phyloP scores from a whole-genome alignment of 2,113 vertebrate genomes.

The Acrocephalus arundinaceus region DNA sequence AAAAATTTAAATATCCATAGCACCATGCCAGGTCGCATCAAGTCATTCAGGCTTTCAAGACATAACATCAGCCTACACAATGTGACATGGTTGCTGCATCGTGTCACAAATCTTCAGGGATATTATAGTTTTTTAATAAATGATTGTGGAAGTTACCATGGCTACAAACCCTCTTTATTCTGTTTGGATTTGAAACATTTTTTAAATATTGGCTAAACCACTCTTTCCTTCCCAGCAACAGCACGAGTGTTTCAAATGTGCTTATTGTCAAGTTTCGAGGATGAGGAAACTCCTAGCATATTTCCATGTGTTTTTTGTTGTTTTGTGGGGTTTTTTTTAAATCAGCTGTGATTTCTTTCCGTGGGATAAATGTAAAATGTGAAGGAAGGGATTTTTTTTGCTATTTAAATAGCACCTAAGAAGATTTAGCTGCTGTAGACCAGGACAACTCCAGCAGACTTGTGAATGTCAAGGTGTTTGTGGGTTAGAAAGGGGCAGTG shows the following conservation, averaged over 20 bases:
- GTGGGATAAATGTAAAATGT: background rate
- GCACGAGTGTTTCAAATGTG: background rate
- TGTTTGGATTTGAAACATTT: background rate
- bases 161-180: constrained; percentile 26
- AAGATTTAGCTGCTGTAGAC: background rate
- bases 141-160: constrained; percentile 45
- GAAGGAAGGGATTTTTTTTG: background rate
- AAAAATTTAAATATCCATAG: background rate
- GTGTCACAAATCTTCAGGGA: constrained; percentile 49
- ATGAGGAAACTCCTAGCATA: background rate
- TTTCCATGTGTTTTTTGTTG: background rate
- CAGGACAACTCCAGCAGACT: background rate
- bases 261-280: background rate
- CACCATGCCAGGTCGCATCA: constrained; percentile 30
- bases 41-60: constrained; percentile 28
- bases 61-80: background rate
- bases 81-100: constrained; percentile 44
- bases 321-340: background rate
- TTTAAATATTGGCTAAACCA: background rate
- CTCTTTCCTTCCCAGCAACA: background rate
- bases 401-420: background rate
- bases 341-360: background rate
- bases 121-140: constrained; percentile 5
- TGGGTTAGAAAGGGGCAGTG: background rate
- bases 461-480: background rate